These are phyloP conservation scores for Galerucella nymphaeae DNA, from an alignment of 2,888 invertebrate genomes.

Conservation along the genomic window DNA sequence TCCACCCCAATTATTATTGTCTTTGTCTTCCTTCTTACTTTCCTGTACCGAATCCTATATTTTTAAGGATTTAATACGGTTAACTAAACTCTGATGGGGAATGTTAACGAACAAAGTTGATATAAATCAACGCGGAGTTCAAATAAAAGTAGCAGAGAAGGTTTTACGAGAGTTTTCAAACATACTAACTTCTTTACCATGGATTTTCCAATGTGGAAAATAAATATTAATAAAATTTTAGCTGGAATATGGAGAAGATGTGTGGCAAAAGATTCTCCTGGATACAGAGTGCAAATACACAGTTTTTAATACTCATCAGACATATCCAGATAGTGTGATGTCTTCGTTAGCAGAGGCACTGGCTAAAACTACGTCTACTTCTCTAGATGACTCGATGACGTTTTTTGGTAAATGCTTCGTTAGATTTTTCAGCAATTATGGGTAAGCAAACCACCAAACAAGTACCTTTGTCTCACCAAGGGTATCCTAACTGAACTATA, in stretches of 20 bases:
- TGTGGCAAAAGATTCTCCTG: conserved; percentile 79
- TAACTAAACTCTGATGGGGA: not conserved
- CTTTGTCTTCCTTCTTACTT: not conserved
- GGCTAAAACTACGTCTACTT: conserved; percentile 71
- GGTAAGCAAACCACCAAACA: too few relatives aligned
- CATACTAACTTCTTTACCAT: too few relatives aligned
- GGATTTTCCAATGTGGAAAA: not conserved
- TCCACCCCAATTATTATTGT: not conserved
- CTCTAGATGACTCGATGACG: conserved; percentile 83
- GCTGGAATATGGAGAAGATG: conserved; percentile 83
- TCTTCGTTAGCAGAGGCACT: conserved; percentile 81
- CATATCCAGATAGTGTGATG: conserved; percentile 86
- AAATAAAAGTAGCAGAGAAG: too few relatives aligned
- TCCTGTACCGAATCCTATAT: not conserved
- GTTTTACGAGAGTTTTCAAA: too few relatives aligned
- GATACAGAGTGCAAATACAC: conserved; percentile 78
- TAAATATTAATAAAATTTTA: conserved; percentile 58
- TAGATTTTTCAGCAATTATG: conserved; percentile 88
- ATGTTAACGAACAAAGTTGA: not conserved
- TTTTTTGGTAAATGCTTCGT: conserved; percentile 93
- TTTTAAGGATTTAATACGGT: not conserved
- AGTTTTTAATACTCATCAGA: conserved; percentile 85
- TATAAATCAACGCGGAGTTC: too few relatives aligned
- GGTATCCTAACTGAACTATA: too few relatives aligned
- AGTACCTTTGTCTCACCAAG: too few relatives aligned